These are phyloP conservation scores for Protonemura montana DNA, from an alignment of 2,888 invertebrate species.

Conservation along the genomic window DNA sequence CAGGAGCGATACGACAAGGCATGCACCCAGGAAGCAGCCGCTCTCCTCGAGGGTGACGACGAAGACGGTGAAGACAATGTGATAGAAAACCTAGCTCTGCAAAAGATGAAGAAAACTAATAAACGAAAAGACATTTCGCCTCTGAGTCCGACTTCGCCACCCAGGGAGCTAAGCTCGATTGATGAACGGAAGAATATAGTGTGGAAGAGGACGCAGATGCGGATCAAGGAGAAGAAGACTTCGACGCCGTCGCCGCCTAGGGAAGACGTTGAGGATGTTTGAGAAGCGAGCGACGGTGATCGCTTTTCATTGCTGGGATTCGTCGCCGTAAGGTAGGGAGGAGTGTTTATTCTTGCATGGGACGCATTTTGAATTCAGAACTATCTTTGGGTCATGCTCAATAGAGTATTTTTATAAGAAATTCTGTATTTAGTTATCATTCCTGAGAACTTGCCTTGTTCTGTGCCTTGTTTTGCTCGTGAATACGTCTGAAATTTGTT, in stretches of 20 bases:
- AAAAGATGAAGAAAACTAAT: not conserved
- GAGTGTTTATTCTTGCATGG: no score
- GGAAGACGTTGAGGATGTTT: constrained; percentile 24
- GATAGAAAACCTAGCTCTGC: not conserved
- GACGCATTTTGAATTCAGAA: no score
- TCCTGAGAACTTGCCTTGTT: no score
- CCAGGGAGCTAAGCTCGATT: constrained; percentile 12
- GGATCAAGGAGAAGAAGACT: not conserved
- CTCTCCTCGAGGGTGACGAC: constrained; percentile 17
- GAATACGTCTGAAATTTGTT: no score
- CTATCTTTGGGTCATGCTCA: no score
- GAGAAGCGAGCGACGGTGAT: not conserved
- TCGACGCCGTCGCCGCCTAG: constrained; percentile 16
- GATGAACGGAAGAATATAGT: constrained; percentile 25
- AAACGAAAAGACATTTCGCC: constrained; percentile 17
- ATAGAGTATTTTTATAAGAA: no score
- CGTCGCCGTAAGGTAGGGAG: not conserved
- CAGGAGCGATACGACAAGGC: constrained; percentile 59
- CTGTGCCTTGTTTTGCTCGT: no score
- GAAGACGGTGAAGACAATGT: constrained; percentile 14
- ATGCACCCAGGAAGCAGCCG: not conserved
- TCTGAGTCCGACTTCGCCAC: constrained; percentile 13
- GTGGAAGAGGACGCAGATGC: constrained; percentile 17
- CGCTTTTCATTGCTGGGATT: not conserved
- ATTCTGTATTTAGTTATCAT: no score